A percentile compares a stretch with the other conserved stretches of the same genome.
These are phyloP conservation scores for Sceliomorpha sp. DNA, from an alignment of 2,888 invertebrate species.

Conservation along the genomic window DNA sequence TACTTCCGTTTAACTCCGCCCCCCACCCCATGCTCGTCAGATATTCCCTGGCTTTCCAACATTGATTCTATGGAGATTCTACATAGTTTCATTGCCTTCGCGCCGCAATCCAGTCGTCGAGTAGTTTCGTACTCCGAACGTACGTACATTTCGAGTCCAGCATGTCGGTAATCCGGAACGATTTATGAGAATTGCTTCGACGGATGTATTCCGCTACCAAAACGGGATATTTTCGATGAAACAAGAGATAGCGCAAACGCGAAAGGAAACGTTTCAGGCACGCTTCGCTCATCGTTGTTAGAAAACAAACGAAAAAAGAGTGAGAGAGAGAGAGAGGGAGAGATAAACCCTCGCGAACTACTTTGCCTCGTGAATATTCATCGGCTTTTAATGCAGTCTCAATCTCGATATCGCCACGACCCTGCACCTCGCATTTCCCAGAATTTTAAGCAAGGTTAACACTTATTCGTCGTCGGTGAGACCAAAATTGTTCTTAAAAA, in stretches of 20 bases:
- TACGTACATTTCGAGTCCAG: conserved; percentile 60
- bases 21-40: too few relatives aligned
- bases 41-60: too few relatives aligned
- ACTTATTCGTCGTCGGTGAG: too few relatives aligned
- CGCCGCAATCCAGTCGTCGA: conserved; percentile 23
- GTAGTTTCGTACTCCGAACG: conserved; percentile 38
- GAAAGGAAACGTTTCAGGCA: conserved; percentile 19
- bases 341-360: conserved; percentile 29
- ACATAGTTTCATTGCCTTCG: conserved; percentile 29
- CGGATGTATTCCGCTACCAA: conserved; percentile 50
- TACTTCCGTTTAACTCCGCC: too few relatives aligned
- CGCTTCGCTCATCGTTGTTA: conserved; percentile 13
- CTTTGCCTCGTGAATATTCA: conserved; percentile 60
- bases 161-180: conserved; percentile 60
- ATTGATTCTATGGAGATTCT: conserved; percentile 24
- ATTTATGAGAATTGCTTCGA: conserved; percentile 55
- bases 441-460: too few relatives aligned
- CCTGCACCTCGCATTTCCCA: neutral
- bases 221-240: conserved; percentile 36
- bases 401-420: conserved; percentile 29
- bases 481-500: too few relatives aligned
- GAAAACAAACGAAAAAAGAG: too few relatives aligned
- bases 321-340: too few relatives aligned
- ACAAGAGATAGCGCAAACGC: conserved; percentile 45
- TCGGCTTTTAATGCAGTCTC: conserved; percentile 52